A percentile compares a stretch with the other conserved stretches of the same genome.
phyloP scores from a whole-genome alignment of 2,888 invertebrate genomes.

The Magallana nippona region DNA sequence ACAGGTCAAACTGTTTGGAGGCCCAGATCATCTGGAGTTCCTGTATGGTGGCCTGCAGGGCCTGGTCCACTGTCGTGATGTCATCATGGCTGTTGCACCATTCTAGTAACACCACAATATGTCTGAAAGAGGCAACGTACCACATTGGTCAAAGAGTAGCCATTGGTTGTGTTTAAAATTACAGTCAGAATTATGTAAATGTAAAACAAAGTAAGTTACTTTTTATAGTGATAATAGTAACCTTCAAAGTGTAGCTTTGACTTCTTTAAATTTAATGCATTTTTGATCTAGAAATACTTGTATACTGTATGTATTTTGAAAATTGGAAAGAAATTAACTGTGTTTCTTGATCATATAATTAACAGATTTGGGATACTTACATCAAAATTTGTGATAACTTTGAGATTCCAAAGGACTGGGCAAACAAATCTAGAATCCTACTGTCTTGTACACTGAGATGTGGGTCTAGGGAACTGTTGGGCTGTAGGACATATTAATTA shows the following conservation, averaged over 20 bases:
- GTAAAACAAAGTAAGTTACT: too few species aligned
- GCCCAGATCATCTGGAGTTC: conserved; percentile 70
- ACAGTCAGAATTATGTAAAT: too few species aligned
- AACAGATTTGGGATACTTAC: conserved; percentile 60
- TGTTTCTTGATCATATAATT: too few species aligned
- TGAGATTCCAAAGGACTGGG: conserved; percentile 70
- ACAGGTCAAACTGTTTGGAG: conserved; percentile 64
- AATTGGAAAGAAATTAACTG: too few species aligned
- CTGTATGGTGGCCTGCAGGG: conserved; percentile 63
- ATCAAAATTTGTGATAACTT: conserved; percentile 73
- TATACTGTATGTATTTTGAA: too few species aligned
- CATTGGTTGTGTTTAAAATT: neutral
- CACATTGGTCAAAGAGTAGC: conserved; percentile 30
- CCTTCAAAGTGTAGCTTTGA: too few species aligned
- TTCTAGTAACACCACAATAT: conserved; percentile 72
- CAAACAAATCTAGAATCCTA: conserved; percentile 71
- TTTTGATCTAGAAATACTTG: too few species aligned
- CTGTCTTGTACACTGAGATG: conserved; percentile 60
- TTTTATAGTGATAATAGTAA: too few species aligned
- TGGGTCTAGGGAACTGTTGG: conserved; percentile 38
- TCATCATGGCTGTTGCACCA: conserved; percentile 59
- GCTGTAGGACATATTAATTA: conserved; percentile 36
- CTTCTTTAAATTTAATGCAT: too few species aligned
- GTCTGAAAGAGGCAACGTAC: conserved; percentile 55
- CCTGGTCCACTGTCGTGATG: conserved; percentile 51